phyloP scores from a whole-genome alignment of 2,888 invertebrate genomes.

The Bellardia bayeri region DNA sequence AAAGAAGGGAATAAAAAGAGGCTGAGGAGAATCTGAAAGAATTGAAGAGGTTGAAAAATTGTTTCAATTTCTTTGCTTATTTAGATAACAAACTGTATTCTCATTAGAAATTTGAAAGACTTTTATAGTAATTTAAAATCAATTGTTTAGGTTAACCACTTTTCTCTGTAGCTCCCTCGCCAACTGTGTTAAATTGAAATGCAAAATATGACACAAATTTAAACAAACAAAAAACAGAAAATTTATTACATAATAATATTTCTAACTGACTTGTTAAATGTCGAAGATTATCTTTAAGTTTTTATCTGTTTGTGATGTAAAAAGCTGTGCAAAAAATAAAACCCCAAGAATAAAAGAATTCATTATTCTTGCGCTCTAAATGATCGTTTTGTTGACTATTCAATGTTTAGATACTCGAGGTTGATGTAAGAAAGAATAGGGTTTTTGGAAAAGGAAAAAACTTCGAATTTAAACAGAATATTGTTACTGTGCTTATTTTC shows the following conservation, averaged over 20 bases:
- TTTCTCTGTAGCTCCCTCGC: too few species aligned
- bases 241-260: slow-evolving; percentile 40
- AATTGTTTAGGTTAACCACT: too few species aligned
- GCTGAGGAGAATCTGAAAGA: too few species aligned
- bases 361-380: slow-evolving; percentile 65
- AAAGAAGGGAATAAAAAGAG: not conserved
- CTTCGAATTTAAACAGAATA: too few species aligned
- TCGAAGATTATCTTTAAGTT: slow-evolving; percentile 63
- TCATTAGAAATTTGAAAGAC: too few species aligned
- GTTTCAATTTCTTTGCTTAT: too few species aligned
- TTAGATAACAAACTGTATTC: too few species aligned
- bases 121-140: too few species aligned
- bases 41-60: too few species aligned
- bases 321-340: slow-evolving; percentile 8
- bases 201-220: slow-evolving; percentile 40
- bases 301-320: slow-evolving; percentile 30
- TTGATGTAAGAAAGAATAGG: slow-evolving; percentile 23
- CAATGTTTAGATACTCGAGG: slow-evolving; percentile 36
- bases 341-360: slow-evolving; percentile 61
- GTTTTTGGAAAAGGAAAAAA: not conserved
- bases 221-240: slow-evolving; percentile 5
- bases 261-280: slow-evolving; percentile 48
- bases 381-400: slow-evolving; percentile 46
- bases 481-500: too few species aligned
- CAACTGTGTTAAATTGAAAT: not conserved